Evolutionary conservation across 2,888 invertebrate genomes (phyloP).

Genomic region (Ferdinandea cuprea): DNA sequence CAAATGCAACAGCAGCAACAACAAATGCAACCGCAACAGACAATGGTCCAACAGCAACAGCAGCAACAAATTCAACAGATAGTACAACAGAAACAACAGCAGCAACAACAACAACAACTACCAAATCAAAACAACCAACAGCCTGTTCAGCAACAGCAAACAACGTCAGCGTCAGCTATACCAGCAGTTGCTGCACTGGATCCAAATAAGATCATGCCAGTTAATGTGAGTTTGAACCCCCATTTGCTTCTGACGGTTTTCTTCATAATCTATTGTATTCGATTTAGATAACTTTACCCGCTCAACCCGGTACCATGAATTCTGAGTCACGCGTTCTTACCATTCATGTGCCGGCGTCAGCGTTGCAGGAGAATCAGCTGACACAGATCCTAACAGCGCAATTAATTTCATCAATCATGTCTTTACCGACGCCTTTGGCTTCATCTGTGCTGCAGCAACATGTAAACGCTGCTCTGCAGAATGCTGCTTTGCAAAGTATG

Average conservation of each 20-base stretch:
- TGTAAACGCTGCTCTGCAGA: constrained; percentile 90
- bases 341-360: constrained; percentile 95
- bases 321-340: constrained; percentile 89
- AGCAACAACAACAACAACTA: constrained; percentile 72
- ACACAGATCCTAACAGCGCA: constrained; percentile 92
- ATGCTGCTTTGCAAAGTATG: constrained; percentile 83
- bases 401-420: constrained; percentile 94
- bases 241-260: not conserved
- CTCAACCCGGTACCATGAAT: constrained; percentile 89
- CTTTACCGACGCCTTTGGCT: constrained; percentile 91
- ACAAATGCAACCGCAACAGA: constrained; percentile 75
- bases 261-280: not conserved
- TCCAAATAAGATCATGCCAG: constrained; percentile 85
- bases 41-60: constrained; percentile 69
- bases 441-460: constrained; percentile 94
- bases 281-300: constrained; percentile 90
- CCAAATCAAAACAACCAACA: constrained; percentile 76
- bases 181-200: constrained; percentile 84
- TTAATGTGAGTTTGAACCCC: constrained; percentile 82
- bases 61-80: constrained; percentile 65
- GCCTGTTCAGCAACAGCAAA: constrained; percentile 78
- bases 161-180: constrained; percentile 78
- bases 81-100: constrained; percentile 59
- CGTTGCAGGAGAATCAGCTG: constrained; percentile 88
- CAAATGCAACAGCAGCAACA: constrained; percentile 76